Conservation (phyloP, 35 echinoderm and acorn worm species). For the Heliocidaris tuberculata region DNA sequence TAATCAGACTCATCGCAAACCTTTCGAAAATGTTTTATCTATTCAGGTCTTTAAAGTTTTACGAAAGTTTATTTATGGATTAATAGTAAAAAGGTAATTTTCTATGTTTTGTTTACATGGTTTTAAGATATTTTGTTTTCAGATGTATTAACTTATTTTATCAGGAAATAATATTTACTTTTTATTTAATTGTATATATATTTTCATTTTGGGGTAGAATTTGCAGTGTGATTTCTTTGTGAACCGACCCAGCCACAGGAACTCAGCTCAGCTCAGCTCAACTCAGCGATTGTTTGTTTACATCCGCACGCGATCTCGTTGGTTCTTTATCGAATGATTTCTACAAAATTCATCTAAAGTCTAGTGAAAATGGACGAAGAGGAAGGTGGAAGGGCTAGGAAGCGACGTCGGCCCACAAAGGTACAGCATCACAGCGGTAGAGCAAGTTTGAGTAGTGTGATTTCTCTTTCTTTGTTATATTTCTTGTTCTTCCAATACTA, state of each 20-base stretch:
- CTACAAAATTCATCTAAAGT: too few relatives aligned
- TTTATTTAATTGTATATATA: not conserved
- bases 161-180: not conserved
- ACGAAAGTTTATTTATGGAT: not conserved
- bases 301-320: too few relatives aligned
- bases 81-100: not conserved
- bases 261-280: too few relatives aligned
- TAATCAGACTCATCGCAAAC: not conserved
- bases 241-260: too few relatives aligned
- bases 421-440: too few relatives aligned
- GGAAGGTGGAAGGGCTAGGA: too few relatives aligned
- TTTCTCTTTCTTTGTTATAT: not conserved
- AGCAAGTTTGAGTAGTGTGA: not conserved
- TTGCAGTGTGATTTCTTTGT: too few relatives aligned
- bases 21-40: not conserved
- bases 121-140: conserved; percentile 1
- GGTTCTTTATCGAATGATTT: too few relatives aligned
- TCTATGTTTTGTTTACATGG: not conserved
- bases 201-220: not conserved
- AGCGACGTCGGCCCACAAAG: too few relatives aligned
- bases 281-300: too few relatives aligned
- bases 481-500: not conserved
- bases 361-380: too few relatives aligned
- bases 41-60: not conserved
- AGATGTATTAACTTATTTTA: not conserved